Evolutionary conservation across 1,140 invertebrate species (phyloP).

Genomic region (Scylla paramamosain): DNA sequence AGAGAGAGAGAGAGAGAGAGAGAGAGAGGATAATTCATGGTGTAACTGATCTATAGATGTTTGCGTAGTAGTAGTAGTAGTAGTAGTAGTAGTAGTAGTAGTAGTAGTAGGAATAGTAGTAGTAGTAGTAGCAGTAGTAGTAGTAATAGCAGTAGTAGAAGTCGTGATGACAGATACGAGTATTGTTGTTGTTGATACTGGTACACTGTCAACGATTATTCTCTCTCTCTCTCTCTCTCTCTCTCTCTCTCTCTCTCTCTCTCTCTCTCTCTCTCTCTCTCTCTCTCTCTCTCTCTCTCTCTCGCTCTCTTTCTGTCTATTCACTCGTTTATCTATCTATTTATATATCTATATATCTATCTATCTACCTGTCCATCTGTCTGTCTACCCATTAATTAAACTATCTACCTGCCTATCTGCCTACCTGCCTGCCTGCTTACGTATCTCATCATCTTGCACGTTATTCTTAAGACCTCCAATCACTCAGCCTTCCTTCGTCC

Average conservation of each 20-base stretch:
- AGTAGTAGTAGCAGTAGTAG: neutral
- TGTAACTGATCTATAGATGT: neutral
- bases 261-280: too few relatives aligned
- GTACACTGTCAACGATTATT: too few relatives aligned
- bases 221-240: too few relatives aligned
- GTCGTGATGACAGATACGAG: neutral
- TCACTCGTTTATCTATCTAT: neutral
- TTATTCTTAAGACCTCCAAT: too few relatives aligned
- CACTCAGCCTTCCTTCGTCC: neutral
- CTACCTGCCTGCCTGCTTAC: neutral
- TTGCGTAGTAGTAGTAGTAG: neutral
- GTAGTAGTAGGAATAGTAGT: neutral
- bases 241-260: too few relatives aligned
- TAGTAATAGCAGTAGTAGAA: neutral
- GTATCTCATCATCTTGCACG: neutral
- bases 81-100: slow-evolving; percentile 12
- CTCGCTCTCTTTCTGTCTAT: too few relatives aligned
- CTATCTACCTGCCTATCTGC: neutral
- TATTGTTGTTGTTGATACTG: too few relatives aligned
- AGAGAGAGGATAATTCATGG: neutral
- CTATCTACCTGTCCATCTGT: neutral
- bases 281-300: too few relatives aligned
- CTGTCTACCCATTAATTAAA: neutral
- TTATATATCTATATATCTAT: neutral
- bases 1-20: neutral